A percentile compares a stretch with the other conserved stretches of the same genome.
phyloP scores from a whole-genome alignment of 2,888 invertebrate species.

The Megalurothrips usitatus region DNA sequence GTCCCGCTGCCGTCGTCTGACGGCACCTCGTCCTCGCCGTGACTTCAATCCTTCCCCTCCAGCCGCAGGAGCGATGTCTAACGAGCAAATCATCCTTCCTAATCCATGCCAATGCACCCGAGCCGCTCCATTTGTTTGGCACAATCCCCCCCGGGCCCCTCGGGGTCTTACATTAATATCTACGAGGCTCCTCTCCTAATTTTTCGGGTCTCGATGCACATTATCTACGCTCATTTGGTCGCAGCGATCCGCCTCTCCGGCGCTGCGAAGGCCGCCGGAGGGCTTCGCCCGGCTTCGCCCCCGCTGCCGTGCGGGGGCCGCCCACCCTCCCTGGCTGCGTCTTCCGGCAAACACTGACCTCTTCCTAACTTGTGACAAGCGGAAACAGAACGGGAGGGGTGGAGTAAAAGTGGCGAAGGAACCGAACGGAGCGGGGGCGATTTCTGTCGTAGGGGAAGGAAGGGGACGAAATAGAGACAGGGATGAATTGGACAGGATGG shows the following conservation, averaged over 20 bases:
- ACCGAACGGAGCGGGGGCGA: neutral
- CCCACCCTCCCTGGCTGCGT: neutral
- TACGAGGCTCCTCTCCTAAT: neutral
- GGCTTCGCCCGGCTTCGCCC: neutral
- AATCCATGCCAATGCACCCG: too few species aligned
- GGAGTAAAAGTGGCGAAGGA: neutral
- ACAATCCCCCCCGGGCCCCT: too few species aligned
- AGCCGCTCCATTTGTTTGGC: too few species aligned
- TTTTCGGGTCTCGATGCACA: neutral
- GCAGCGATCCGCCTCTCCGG: neutral
- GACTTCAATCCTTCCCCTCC: too few species aligned
- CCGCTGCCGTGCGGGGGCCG: neutral
- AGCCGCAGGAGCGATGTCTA: too few species aligned
- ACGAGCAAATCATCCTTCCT: too few species aligned
- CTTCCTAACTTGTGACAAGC: neutral
- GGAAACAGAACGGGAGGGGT: neutral
- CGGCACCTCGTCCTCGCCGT: too few species aligned
- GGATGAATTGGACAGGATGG: neutral
- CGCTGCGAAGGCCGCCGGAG: neutral
- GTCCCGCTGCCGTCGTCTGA: too few species aligned
- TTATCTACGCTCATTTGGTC: conserved; percentile 8
- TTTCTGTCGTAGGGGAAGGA: too few species aligned
- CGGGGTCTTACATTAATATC: neutral
- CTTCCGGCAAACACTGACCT: neutral
- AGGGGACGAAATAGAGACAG: neutral